phyloP scores from a whole-genome alignment of 2,113 vertebrate genomes.

The Petrocephalus zakoni region DNA sequence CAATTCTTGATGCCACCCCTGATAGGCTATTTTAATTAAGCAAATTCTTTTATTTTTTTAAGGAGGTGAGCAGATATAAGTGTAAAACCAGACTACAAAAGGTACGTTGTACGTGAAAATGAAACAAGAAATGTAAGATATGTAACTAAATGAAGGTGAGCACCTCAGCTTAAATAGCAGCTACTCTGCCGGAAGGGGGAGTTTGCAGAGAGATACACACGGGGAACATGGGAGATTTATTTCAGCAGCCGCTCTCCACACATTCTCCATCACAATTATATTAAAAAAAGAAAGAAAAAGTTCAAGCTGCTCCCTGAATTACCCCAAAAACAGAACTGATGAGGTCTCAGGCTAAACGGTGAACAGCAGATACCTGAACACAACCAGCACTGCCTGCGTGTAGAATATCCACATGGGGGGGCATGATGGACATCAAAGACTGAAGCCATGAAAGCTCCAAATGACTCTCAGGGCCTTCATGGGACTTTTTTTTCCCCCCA shows the following conservation, averaged over 20 bases:
- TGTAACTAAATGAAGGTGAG: not conserved
- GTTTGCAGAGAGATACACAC: not conserved
- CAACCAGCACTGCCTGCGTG: not conserved
- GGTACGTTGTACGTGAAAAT: not conserved
- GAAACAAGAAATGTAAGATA: not conserved
- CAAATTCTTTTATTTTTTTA: not conserved
- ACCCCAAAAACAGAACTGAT: not conserved
- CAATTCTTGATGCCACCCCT: not conserved
- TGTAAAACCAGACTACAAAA: not conserved
- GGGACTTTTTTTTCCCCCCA: not conserved
- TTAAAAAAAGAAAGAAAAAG: not conserved
- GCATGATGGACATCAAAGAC: not conserved
- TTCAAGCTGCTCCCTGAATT: conserved; percentile 12
- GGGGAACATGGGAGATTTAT: conserved; percentile 21
- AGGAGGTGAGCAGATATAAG: not conserved
- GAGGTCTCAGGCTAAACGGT: not conserved
- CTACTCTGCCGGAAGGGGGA: not conserved
- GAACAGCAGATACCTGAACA: not conserved
- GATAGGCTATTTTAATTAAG: not conserved
- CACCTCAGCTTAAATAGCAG: not conserved
- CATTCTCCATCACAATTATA: not conserved
- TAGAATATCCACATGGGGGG: not conserved
- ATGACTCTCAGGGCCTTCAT: not conserved
- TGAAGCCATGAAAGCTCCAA: not conserved
- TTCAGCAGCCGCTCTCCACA: conserved; percentile 18